Percentiles rank a stretch among this genome's conserved stretches.
These are phyloP conservation scores for Embiotoca jacksoni DNA, from an alignment of 2,113 vertebrate genomes.

Conservation along the genomic window DNA sequence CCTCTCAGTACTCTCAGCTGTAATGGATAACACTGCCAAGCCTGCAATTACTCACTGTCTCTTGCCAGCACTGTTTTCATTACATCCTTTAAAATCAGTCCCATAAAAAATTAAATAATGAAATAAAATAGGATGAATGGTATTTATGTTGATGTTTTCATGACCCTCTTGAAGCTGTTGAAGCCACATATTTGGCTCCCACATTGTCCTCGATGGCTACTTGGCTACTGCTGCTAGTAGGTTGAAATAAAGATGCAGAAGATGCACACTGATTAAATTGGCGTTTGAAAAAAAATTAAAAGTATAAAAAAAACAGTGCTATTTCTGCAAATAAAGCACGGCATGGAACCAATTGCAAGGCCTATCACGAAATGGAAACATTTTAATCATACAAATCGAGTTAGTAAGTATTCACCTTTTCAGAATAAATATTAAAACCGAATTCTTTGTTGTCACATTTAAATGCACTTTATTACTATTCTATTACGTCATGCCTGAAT, in stretches of 20 bases:
- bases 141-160: conserved; percentile 55
- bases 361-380: too few species aligned
- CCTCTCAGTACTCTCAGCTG: conserved; percentile 62
- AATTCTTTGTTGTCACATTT: conserved; percentile 13
- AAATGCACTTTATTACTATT: conserved; percentile 5
- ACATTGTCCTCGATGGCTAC: conserved; percentile 8
- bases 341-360: too few species aligned
- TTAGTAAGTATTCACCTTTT: background rate
- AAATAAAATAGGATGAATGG: conserved; percentile 41
- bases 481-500: background rate
- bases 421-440: conserved; percentile 9
- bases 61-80: conserved; percentile 75
- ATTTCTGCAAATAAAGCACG: too few species aligned
- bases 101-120: conserved; percentile 23
- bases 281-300: background rate
- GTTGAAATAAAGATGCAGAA: background rate
- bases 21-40: conserved; percentile 81
- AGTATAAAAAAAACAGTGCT: background rate
- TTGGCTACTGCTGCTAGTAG: background rate
- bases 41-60: conserved; percentile 85
- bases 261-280: too few species aligned
- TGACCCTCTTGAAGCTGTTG: conserved; percentile 50
- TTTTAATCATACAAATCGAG: background rate
- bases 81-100: conserved; percentile 73
- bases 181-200: conserved; percentile 2